Conservation (phyloP, 2,113 vertebrate genomes). For the Rissa tridactyla region DNA sequence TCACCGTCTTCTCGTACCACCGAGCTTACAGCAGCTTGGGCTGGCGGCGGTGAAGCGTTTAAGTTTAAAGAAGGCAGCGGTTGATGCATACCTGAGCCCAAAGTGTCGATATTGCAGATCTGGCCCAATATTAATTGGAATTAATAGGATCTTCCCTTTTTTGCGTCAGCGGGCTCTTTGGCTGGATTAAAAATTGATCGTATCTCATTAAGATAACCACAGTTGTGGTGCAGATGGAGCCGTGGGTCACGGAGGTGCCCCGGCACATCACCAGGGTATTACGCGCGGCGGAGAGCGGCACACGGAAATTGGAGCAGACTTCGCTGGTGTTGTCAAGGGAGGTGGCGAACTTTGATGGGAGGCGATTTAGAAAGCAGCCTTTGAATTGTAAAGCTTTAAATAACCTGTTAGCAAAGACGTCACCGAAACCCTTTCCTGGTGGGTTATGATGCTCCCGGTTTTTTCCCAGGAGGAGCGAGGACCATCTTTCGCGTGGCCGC, state of each 20-base stretch:
- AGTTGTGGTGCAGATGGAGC: neutral
- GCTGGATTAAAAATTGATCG: neutral
- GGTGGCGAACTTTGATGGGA: neutral
- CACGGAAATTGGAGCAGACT: neutral
- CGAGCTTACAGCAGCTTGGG: neutral
- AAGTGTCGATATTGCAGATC: neutral
- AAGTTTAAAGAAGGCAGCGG: neutral
- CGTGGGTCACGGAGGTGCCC: neutral
- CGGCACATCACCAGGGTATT: neutral
- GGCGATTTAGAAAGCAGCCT: neutral
- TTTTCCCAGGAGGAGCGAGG: neutral
- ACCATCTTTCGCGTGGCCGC: neutral
- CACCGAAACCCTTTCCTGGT: neutral
- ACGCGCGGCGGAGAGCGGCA: accelerated
- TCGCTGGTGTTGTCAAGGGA: neutral
- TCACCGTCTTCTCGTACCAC: neutral
- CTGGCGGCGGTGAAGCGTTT: neutral
- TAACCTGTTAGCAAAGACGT: neutral
- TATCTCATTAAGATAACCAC: neutral
- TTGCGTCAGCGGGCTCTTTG: neutral
- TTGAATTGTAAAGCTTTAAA: neutral
- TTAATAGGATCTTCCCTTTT: neutral
- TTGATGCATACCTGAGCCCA: neutral
- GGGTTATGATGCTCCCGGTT: neutral
- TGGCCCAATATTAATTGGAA: neutral